phyloP scores from a whole-genome alignment of 2,797 vertebrate species.

The Cryptoblepharus egeriae region DNA sequence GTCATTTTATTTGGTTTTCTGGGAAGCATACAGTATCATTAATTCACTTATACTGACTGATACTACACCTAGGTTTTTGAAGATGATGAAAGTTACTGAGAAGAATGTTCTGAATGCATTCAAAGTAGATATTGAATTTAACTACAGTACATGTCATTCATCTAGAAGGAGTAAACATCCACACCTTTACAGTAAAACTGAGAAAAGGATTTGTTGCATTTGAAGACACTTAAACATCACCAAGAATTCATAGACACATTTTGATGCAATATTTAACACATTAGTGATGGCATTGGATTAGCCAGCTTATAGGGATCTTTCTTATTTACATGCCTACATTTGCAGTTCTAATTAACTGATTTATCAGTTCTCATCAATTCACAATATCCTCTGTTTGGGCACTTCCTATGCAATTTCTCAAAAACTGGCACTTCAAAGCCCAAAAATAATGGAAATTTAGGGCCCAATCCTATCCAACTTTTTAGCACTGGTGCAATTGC shows the following conservation, averaged over 20 bases:
- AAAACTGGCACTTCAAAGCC: neutral
- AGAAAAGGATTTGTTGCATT: conserved; percentile 48
- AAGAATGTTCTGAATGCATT: conserved; percentile 41
- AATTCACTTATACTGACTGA: conserved; percentile 19
- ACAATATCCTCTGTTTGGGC: conserved; percentile 4
- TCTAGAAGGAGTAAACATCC: conserved; percentile 52
- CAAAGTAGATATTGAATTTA: conserved; percentile 35
- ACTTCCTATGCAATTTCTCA: neutral
- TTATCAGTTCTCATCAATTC: neutral
- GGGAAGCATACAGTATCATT: neutral
- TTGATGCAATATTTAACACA: conserved; percentile 41
- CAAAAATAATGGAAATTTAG: neutral
- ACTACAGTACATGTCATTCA: conserved; percentile 62
- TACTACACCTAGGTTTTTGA: conserved; percentile 26
- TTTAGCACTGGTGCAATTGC: no score
- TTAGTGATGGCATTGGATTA: conserved; percentile 19
- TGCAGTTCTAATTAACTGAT: neutral
- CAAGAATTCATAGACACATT: conserved; percentile 51
- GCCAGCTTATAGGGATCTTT: neutral
- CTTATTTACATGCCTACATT: conserved; percentile 18
- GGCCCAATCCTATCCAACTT: no score
- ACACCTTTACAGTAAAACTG: conserved; percentile 71
- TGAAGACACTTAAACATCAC: conserved; percentile 37
- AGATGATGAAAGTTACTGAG: conserved; percentile 2
- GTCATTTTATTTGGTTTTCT: conserved; percentile 29